Conservation (phyloP, 1,140 invertebrate species). For the Drosophila arizonae region DNA sequence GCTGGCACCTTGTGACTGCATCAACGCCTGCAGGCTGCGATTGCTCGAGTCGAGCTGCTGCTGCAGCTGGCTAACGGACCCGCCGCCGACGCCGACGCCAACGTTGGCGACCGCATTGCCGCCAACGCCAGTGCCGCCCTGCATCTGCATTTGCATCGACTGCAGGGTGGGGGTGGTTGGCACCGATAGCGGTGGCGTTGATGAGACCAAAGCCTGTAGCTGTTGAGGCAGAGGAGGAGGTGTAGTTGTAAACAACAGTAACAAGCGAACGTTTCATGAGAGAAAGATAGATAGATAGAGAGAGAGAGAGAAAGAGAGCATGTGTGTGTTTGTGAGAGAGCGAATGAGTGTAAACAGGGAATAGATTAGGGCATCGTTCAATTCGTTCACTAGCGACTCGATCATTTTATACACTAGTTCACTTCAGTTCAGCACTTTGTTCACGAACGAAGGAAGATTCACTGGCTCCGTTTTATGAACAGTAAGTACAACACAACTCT, state of each 20-base stretch:
- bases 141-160: conserved; percentile 82
- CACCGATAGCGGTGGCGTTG: conserved; percentile 78
- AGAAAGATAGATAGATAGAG: background rate
- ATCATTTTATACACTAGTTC: no score
- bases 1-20: conserved; percentile 70
- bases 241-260: conserved; percentile 49
- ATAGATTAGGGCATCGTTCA: no score
- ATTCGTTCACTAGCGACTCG: no score
- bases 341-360: no score
- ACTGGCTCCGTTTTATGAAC: no score
- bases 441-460: no score
- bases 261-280: conserved; percentile 31
- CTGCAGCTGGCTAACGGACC: conserved; percentile 46
- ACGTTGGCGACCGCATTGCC: conserved; percentile 21
- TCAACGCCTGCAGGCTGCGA: conserved; percentile 66
- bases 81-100: conserved; percentile 29
- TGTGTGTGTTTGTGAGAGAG: background rate
- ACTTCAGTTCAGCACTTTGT: no score
- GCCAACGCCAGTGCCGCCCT: conserved; percentile 59
- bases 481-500: no score
- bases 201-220: conserved; percentile 82
- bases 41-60: conserved; percentile 68
- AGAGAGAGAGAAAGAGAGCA: conserved; percentile 2
- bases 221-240: conserved; percentile 55
- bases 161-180: conserved; percentile 78